A percentile compares a stretch with the other conserved stretches of the same genome.
Conservation (phyloP, 2,113 vertebrate species). For the Myiagra hebetior region DNA sequence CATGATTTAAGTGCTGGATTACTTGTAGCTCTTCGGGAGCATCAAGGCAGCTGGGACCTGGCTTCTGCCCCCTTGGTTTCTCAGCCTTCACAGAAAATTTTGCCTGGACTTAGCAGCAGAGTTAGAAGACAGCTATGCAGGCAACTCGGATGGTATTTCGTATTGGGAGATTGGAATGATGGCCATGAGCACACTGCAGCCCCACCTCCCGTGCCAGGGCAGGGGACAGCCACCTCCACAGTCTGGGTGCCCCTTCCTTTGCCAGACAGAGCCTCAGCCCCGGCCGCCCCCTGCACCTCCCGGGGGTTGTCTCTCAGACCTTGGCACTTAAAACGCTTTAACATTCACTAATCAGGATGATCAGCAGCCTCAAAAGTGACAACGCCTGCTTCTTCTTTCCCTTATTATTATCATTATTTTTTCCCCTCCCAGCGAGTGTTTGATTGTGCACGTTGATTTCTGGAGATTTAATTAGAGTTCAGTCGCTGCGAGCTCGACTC, state of each 20-base stretch:
- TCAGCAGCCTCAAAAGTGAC: neutral
- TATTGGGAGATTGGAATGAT: neutral
- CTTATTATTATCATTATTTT: neutral
- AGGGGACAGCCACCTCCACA: neutral
- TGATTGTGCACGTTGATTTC: conserved; percentile 29
- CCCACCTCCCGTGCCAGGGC: fast-evolving
- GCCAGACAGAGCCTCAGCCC: neutral
- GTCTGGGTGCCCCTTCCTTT: neutral
- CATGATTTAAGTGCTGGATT: neutral
- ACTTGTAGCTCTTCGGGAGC: neutral
- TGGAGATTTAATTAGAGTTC: conserved; percentile 18
- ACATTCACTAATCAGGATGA: conserved; percentile 15
- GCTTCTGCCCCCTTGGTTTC: neutral
- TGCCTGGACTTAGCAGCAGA: neutral
- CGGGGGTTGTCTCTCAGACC: neutral
- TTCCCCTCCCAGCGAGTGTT: neutral
- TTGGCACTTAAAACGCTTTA: neutral
- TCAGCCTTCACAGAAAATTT: neutral
- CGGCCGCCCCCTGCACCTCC: neutral
- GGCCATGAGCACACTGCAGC: neutral
- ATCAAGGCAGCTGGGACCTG: neutral
- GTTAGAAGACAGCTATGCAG: neutral
- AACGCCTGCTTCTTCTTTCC: neutral
- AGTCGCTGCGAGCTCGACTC: neutral
- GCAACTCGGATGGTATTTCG: neutral